phyloP scores from a whole-genome alignment of 1,140 invertebrate species.

The Macrotrachela quadricornifera region DNA sequence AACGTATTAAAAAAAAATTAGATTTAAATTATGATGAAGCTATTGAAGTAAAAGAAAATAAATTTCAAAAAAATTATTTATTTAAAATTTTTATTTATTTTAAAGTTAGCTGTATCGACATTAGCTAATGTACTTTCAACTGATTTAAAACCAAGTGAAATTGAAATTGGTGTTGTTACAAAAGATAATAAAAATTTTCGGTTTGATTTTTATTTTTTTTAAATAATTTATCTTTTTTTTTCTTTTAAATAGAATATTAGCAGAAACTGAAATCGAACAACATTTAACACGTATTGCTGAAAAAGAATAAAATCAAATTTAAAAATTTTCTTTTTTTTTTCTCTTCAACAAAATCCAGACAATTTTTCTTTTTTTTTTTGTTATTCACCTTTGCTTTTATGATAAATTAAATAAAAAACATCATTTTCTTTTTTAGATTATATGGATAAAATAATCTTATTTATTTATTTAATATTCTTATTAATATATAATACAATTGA shows the following conservation, averaged over 20 bases:
- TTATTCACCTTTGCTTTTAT: too few species aligned
- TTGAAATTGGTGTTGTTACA: slow-evolving; percentile 81
- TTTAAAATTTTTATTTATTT: too few species aligned
- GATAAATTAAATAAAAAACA: too few species aligned
- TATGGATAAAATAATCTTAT: too few species aligned
- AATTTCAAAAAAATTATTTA: not conserved
- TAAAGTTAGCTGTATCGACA: slow-evolving; percentile 73
- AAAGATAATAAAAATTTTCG: slow-evolving; percentile 58
- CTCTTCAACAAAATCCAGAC: too few species aligned
- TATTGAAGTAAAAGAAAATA: slow-evolving; percentile 12
- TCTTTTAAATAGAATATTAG: slow-evolving; percentile 52
- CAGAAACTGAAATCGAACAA: slow-evolving; percentile 64
- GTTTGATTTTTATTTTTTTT: slow-evolving; percentile 29
- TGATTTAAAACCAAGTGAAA: slow-evolving; percentile 83
- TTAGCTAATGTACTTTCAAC: slow-evolving; percentile 74
- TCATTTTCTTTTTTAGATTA: too few species aligned
- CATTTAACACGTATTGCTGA: slow-evolving; percentile 85
- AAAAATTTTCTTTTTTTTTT: too few species aligned
- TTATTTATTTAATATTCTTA: too few species aligned
- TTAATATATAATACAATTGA: too few species aligned
- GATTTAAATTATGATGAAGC: slow-evolving; percentile 8
- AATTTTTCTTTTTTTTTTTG: too few species aligned
- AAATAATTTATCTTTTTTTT: slow-evolving; percentile 18
- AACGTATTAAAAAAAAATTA: slow-evolving; percentile 77
- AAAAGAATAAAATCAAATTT: slow-evolving; percentile 41